phyloP scores from a whole-genome alignment of 2,113 vertebrate genomes.

The Anseranas semipalmata region DNA sequence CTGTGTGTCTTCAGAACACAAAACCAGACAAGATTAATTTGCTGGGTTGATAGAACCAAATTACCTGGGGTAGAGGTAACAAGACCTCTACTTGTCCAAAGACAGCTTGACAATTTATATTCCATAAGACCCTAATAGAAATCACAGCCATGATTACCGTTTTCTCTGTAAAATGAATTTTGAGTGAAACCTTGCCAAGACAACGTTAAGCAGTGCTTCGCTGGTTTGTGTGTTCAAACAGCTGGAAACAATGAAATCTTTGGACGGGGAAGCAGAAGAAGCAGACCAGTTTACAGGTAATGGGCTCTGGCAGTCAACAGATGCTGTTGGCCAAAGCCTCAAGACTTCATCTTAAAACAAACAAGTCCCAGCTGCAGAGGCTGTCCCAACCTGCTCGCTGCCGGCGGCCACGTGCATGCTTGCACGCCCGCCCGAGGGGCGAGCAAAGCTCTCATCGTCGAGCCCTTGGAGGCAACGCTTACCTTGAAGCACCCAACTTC shows the following conservation, averaged over 20 bases:
- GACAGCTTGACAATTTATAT: neutral
- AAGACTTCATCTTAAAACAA: neutral
- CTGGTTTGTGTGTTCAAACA: neutral
- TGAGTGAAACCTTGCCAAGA: constrained; percentile 5
- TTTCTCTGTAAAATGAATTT: neutral
- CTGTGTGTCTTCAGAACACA: constrained; percentile 36
- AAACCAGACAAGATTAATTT: constrained; percentile 42
- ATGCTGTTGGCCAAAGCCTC: neutral
- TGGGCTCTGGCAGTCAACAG: neutral
- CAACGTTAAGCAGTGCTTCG: neutral
- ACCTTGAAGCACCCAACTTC: neutral
- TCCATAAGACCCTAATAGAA: neutral
- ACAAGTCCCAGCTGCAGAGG: no score
- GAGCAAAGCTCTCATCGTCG: neutral
- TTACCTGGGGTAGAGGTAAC: constrained; percentile 14
- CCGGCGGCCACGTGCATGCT: neutral
- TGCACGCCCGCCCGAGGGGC: neutral
- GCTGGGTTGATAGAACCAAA: constrained; percentile 40
- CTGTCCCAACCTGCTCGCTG: no score
- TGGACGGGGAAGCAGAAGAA: neutral
- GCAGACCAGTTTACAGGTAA: neutral
- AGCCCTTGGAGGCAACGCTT: neutral
- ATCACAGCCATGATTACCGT: neutral
- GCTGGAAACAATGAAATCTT: neutral
- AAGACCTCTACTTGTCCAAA: constrained; percentile 12